Conservation (phyloP, 2,888 invertebrate species). For the Uloborus plumipes region DNA sequence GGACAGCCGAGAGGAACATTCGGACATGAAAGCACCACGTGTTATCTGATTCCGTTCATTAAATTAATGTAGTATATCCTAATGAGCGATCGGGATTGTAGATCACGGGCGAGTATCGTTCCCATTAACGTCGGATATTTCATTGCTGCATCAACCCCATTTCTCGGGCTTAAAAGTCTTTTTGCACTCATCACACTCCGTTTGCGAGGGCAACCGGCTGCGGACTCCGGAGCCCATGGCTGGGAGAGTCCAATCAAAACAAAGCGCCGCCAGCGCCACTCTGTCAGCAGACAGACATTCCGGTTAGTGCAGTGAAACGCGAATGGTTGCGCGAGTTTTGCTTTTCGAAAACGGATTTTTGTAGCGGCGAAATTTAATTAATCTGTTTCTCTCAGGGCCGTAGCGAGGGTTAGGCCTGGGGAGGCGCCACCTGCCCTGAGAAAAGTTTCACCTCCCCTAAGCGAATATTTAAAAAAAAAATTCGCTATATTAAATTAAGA, state of each 20-base stretch:
- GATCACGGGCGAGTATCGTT: conserved; percentile 20
- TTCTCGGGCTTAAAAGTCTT: conserved; percentile 41
- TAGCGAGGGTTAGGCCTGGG: too few relatives aligned
- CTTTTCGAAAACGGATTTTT: too few relatives aligned
- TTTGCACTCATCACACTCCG: conserved; percentile 63
- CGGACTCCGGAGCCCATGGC: conserved; percentile 21
- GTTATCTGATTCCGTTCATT: conserved; percentile 58
- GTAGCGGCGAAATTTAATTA: too few relatives aligned
- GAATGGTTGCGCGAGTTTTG: too few relatives aligned
- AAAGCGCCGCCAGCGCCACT: conserved; percentile 44
- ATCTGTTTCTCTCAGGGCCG: too few relatives aligned
- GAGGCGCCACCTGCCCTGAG: too few relatives aligned
- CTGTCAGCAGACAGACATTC: background rate
- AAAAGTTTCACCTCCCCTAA: too few relatives aligned
- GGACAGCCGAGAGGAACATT: too few relatives aligned
- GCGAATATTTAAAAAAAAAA: too few relatives aligned
- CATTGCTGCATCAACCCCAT: conserved; percentile 40
- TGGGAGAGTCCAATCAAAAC: conserved; percentile 41
- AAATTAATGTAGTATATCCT: conserved; percentile 18
- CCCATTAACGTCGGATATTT: conserved; percentile 33
- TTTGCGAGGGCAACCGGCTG: conserved; percentile 17
- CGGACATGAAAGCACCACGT: conserved; percentile 22
- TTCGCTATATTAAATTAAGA: too few relatives aligned
- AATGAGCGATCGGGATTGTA: background rate
- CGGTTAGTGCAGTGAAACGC: too few relatives aligned